A percentile compares a stretch with the other conserved stretches of the same genome.
Evolutionary conservation across 2,113 vertebrate species (phyloP).

Genomic region (Mesoclemmys tuberculata): DNA sequence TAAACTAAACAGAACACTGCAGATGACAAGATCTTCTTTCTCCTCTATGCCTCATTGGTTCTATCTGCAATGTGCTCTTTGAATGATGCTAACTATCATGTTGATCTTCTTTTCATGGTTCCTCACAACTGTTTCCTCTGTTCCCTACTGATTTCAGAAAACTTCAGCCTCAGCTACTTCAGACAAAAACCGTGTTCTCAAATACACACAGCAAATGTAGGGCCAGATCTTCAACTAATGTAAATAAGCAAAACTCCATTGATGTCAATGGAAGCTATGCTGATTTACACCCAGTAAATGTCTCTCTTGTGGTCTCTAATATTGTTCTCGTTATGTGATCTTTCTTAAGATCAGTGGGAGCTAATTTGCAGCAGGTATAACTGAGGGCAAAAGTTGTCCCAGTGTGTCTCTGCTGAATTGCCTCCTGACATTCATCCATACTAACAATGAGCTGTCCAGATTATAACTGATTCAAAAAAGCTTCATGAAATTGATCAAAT

Average conservation of each 20-base stretch:
- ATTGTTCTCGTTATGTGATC: not conserved
- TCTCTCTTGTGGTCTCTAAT: not conserved
- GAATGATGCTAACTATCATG: not conserved
- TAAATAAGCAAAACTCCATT: constrained; percentile 1
- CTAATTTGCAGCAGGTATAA: not conserved
- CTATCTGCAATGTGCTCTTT: not conserved
- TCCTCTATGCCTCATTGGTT: not conserved
- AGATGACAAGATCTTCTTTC: not conserved
- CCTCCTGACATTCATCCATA: not conserved
- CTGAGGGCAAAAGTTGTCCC: constrained; percentile 31
- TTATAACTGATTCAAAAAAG: constrained; percentile 10
- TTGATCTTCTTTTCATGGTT: not conserved
- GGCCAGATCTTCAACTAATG: not conserved
- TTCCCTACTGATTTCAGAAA: not conserved
- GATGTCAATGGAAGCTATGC: not conserved
- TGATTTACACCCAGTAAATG: not conserved
- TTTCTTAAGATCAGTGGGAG: not conserved
- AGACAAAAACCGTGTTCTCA: constrained; percentile 26
- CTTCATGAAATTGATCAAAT: not conserved
- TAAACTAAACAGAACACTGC: not conserved
- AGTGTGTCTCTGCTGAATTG: not conserved
- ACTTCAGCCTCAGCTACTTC: not conserved
- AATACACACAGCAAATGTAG: not conserved
- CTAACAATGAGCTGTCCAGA: not conserved
- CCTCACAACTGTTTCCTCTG: not conserved